Conservation (phyloP, 2,797 vertebrate genomes). For the Sebastolobus altivelis region DNA sequence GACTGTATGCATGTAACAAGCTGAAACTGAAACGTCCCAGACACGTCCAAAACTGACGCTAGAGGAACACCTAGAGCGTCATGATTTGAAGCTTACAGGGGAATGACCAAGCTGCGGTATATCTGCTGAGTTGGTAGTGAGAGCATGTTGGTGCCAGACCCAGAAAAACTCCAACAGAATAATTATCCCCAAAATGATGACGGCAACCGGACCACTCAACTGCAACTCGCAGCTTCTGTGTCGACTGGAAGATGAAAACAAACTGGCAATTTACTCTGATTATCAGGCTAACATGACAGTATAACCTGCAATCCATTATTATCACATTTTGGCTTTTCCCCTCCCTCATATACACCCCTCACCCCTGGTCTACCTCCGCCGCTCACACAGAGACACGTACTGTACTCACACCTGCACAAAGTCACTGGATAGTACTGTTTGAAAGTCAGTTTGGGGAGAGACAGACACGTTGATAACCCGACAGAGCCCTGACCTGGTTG, state of each 20-base stretch:
- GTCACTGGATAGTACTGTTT: conserved; percentile 14
- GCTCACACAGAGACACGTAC: conserved; percentile 1
- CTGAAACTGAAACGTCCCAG: neutral
- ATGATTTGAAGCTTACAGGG: accelerated
- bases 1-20: neutral
- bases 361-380: neutral
- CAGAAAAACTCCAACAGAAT: neutral
- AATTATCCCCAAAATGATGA: too few species aligned
- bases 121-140: neutral
- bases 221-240: too few species aligned
- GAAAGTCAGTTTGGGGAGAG: conserved; percentile 42
- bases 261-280: neutral
- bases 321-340: neutral
- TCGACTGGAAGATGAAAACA: neutral
- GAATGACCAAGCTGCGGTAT: too few species aligned
- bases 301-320: neutral
- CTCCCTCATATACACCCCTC: neutral
- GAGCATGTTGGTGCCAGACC: neutral
- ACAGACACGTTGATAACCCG: conserved; percentile 26
- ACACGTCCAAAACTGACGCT: accelerated
- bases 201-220: neutral
- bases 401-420: conserved; percentile 3
- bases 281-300: neutral
- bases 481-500: conserved; percentile 50
- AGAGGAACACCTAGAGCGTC: neutral